Evolutionary conservation across 64 coral and sea anemone genomes (phyloP).

Genomic region (Orbicella faveolata): DNA sequence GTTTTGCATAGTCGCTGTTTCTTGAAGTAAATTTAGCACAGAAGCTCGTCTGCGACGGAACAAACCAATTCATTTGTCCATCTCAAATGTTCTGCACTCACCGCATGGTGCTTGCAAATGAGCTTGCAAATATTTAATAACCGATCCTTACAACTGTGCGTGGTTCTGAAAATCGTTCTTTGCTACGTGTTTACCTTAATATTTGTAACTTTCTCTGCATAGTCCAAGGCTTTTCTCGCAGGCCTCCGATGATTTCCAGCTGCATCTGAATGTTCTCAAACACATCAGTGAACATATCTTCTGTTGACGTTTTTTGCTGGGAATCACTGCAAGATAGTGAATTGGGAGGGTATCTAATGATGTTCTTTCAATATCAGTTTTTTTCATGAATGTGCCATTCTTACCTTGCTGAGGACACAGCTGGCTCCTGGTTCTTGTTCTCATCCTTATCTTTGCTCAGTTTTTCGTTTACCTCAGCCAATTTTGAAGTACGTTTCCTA

Average conservation of each 20-base stretch:
- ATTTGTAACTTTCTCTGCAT: constrained; percentile 68
- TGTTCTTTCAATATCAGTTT: not conserved
- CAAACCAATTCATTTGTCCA: no score
- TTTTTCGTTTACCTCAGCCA: not conserved
- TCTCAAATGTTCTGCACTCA: no score
- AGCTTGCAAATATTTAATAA: no score
- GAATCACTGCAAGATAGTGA: not conserved
- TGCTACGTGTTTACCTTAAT: constrained; percentile 50
- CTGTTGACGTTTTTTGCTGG: not conserved
- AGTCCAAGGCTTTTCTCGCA: constrained; percentile 68
- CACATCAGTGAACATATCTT: constrained; percentile 36
- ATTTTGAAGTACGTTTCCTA: not conserved
- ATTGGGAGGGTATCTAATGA: not conserved
- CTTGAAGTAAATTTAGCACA: no score
- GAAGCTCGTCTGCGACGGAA: no score
- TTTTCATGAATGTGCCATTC: not conserved
- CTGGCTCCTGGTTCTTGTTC: not conserved
- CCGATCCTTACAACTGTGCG: not conserved
- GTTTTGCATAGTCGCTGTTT: no score
- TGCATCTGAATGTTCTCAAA: constrained; percentile 87
- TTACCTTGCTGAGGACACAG: not conserved
- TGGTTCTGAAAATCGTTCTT: not conserved
- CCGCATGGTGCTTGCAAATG: no score
- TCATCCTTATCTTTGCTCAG: not conserved
- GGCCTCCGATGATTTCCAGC: constrained; percentile 71